phyloP scores from a whole-genome alignment of 2,113 vertebrate species.

The Sphyrna mokarran region DNA sequence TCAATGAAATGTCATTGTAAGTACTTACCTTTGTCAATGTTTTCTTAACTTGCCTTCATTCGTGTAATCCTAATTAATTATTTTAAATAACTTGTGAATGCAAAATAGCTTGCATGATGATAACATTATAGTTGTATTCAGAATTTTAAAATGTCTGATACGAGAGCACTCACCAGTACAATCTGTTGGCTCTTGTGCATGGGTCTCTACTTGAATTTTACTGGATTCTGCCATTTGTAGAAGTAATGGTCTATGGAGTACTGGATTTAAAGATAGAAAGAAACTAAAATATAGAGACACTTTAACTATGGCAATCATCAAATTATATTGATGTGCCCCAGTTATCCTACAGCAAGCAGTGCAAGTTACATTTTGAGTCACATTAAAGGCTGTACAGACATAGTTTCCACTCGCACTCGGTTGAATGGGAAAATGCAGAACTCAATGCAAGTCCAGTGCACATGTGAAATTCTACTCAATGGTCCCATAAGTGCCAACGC shows the following conservation, averaged over 20 bases:
- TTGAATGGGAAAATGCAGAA: background rate
- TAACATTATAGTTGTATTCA: background rate
- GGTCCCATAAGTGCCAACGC: background rate
- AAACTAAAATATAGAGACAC: background rate
- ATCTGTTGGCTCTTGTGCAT: background rate
- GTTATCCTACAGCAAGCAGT: background rate
- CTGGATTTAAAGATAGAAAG: background rate
- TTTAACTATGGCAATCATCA: background rate
- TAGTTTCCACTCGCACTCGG: background rate
- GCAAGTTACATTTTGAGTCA: background rate
- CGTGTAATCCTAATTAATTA: background rate
- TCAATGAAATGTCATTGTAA: conserved; percentile 98
- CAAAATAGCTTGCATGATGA: background rate
- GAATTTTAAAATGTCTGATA: background rate
- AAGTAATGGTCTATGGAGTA: background rate
- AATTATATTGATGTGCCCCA: background rate
- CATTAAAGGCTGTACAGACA: background rate
- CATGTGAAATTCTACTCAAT: background rate
- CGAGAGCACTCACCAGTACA: background rate
- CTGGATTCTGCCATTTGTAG: too few species aligned
- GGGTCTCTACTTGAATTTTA: background rate
- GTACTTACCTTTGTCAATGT: conserved; percentile 49
- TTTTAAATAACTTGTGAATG: background rate
- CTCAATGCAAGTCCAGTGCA: too few species aligned
- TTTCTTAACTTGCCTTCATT: background rate